Percentiles rank a stretch among this genome's conserved stretches.
Conservation (phyloP, 2,797 vertebrate species). For the Tadarida brasiliensis region DNA sequence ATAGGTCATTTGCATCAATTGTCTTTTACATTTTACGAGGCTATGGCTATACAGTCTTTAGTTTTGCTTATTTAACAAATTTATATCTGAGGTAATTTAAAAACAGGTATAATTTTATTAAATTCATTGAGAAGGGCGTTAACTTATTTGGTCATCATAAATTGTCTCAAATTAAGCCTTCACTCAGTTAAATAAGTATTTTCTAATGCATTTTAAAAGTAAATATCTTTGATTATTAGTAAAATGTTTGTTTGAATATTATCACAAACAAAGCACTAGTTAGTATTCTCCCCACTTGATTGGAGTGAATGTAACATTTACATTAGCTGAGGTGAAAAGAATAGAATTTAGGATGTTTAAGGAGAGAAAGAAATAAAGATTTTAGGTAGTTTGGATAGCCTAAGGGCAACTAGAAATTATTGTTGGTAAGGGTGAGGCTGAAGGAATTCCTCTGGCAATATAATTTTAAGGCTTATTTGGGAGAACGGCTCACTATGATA, state of each 20-base stretch:
- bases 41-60: constrained; percentile 31
- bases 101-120: constrained; percentile 70
- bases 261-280: background rate
- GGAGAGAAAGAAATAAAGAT: constrained; percentile 49
- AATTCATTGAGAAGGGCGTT: constrained; percentile 44
- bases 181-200: constrained; percentile 50
- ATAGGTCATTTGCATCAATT: constrained; percentile 49
- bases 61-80: constrained; percentile 63
- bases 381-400: background rate
- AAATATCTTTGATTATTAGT: constrained; percentile 58
- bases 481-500: constrained; percentile 19
- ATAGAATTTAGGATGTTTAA: constrained; percentile 50
- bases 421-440: constrained; percentile 5
- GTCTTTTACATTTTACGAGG: constrained; percentile 62
- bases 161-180: constrained; percentile 38
- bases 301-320: constrained; percentile 9
- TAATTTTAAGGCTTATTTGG: constrained; percentile 35
- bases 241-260: constrained; percentile 20
- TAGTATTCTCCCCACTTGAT: background rate
- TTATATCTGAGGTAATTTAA: constrained; percentile 59
- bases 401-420: background rate
- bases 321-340: constrained; percentile 13
- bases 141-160: constrained; percentile 54
- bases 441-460: constrained; percentile 25
- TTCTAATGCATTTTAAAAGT: constrained; percentile 56